phyloP scores from a whole-genome alignment of 2,797 vertebrate genomes.

The Argyrosomus regius region DNA sequence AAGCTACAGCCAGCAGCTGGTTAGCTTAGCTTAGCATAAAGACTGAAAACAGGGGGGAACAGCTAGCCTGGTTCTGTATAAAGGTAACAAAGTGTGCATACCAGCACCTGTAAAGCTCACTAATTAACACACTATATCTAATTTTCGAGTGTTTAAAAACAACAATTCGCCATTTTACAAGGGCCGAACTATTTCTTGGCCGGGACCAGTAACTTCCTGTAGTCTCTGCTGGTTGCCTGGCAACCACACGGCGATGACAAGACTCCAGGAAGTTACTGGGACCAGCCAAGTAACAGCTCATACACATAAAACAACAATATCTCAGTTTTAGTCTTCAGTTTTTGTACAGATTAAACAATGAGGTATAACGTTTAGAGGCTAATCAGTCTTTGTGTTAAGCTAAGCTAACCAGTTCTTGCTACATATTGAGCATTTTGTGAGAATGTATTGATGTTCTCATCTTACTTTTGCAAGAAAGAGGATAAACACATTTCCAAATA shows the following conservation, averaged over 20 bases:
- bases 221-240: neutral
- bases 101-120: neutral
- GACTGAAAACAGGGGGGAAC: neutral
- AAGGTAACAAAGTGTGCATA: neutral
- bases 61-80: neutral
- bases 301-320: neutral
- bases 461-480: neutral
- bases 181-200: neutral
- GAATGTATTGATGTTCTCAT: neutral
- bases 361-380: neutral
- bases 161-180: neutral
- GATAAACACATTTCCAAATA: neutral
- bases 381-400: neutral
- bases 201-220: neutral
- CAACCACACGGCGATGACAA: neutral
- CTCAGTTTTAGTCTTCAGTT: neutral
- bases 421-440: neutral
- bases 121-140: neutral
- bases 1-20: neutral
- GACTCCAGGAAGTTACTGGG: neutral
- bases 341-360: neutral
- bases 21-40: slow-evolving; percentile 14
- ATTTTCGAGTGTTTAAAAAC: neutral
- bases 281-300: neutral
- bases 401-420: neutral